Base-by-base conservation (phyloP, 1,140 invertebrate genomes). In the Drosophila triauraria region DNA sequence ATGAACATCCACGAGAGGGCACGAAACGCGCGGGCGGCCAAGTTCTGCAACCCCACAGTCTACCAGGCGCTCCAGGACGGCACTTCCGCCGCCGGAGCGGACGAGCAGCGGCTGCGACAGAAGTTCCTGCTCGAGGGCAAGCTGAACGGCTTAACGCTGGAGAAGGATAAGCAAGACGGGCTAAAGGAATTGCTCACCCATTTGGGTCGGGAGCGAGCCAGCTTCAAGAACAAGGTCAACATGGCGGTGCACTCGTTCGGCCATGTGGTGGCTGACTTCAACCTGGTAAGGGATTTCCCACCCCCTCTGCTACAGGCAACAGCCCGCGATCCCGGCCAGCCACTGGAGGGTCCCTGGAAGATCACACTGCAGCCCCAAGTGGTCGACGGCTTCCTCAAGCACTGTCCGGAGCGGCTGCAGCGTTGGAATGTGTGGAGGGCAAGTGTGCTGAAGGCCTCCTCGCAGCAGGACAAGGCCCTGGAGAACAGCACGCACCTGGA, bases 401-500 rank as follows among this genome's bases (percentile, higher is more conserved):
- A 97, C 92, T 99, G 98, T 93, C 95, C 96, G 2, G 95, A 96
- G 91, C 93, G 96, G 68, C 92, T 94, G 25, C 87, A 96, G 35
- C 93, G 98, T 42, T 97, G 95, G 95, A 97, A 97, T 91, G 93
- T 96, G 2, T 99, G 97, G 97, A 94, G 96, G 56, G 96, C 96
- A 0, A 93, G 95, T 88, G 95, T 96, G 3, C 94, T 94, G 23
- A 93, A 96, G 67, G 96, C 95, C n/a, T 96, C 97, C 0, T 93
- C 94, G 38, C 94, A 94, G 75, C 92, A 93, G 6, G 96, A 96
- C 12, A 95, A 94, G 77, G 93, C 94, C 4, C 80, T 96, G 5
- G 95, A 96, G 86, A 97, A 96, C 57, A 96, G 96, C 88, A 93
- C 95, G 12, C 92, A 95, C 76, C 92, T 98, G 56, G 97, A 98